These are phyloP conservation scores for Montifringilla adamsi DNA, from an alignment of 2,113 vertebrate species.

Conservation along the genomic window DNA sequence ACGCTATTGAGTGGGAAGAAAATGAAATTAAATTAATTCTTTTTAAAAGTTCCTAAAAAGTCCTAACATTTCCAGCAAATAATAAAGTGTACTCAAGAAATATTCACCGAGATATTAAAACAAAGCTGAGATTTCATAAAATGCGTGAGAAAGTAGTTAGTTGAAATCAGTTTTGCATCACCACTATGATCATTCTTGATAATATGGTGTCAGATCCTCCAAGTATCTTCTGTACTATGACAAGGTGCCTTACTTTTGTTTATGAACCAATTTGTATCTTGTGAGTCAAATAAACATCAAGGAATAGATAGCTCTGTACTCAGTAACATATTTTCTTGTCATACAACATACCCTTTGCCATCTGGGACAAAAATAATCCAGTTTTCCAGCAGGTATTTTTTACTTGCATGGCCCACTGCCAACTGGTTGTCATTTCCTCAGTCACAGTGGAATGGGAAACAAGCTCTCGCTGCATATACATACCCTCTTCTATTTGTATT, in stretches of 20 bases:
- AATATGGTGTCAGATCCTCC: neutral
- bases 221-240: neutral
- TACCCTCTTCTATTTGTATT: slow-evolving; percentile 24
- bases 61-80: neutral
- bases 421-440: slow-evolving; percentile 4
- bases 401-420: neutral
- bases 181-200: neutral
- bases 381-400: slow-evolving; percentile 11
- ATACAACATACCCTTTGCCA: neutral
- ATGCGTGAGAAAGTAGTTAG: neutral
- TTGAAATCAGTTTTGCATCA: neutral
- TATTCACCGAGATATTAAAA: neutral
- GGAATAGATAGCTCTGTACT: neutral
- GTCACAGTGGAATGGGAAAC: slow-evolving; percentile 39
- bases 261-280: neutral
- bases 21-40: neutral
- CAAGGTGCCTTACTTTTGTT: neutral
- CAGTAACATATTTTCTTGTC: neutral
- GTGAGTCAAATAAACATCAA: neutral
- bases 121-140: neutral
- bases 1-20: neutral
- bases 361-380: neutral
- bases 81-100: neutral
- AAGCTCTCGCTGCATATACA: slow-evolving; percentile 26
- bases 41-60: neutral